These are phyloP conservation scores for Margaritifera margaritifera DNA, from an alignment of 2,888 invertebrate genomes.

Conservation along the genomic window DNA sequence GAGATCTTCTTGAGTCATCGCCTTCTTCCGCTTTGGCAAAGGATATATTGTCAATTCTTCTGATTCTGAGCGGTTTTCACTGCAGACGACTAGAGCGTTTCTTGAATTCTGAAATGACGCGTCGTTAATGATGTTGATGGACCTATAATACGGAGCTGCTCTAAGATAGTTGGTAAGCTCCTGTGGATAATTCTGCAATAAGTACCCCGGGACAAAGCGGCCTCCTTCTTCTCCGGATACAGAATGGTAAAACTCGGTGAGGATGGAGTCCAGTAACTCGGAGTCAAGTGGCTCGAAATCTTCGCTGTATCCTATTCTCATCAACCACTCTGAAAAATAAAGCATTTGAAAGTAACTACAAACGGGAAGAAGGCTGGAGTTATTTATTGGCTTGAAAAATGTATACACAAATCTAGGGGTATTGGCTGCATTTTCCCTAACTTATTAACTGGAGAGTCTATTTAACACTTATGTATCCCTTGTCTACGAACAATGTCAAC, in stretches of 20 bases:
- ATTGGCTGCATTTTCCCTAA: too few relatives aligned
- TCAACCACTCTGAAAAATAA: constrained; percentile 30
- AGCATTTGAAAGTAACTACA: too few relatives aligned
- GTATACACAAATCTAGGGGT: too few relatives aligned
- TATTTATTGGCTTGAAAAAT: too few relatives aligned
- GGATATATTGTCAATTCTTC: neutral
- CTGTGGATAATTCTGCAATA: constrained; percentile 16
- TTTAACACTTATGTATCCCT: too few relatives aligned
- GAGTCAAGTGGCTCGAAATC: constrained; percentile 25
- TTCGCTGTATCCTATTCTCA: constrained; percentile 21
- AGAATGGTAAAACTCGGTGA: constrained; percentile 15
- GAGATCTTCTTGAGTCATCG: constrained; percentile 26
- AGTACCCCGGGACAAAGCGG: neutral
- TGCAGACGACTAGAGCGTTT: constrained; percentile 1
- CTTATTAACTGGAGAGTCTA: too few relatives aligned
- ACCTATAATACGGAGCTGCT: constrained; percentile 19
- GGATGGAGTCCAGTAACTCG: constrained; percentile 16
- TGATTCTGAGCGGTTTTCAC: neutral
- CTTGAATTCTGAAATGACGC: constrained; percentile 24
- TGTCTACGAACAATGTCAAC: too few relatives aligned
- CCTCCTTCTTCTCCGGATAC: neutral
- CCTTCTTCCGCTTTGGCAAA: constrained; percentile 7
- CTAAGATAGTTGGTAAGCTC: constrained; percentile 24
- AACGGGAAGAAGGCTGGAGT: too few relatives aligned
- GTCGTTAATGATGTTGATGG: constrained; percentile 18